phyloP scores from a whole-genome alignment of 2,888 invertebrate species.

The Sesia apiformis region DNA sequence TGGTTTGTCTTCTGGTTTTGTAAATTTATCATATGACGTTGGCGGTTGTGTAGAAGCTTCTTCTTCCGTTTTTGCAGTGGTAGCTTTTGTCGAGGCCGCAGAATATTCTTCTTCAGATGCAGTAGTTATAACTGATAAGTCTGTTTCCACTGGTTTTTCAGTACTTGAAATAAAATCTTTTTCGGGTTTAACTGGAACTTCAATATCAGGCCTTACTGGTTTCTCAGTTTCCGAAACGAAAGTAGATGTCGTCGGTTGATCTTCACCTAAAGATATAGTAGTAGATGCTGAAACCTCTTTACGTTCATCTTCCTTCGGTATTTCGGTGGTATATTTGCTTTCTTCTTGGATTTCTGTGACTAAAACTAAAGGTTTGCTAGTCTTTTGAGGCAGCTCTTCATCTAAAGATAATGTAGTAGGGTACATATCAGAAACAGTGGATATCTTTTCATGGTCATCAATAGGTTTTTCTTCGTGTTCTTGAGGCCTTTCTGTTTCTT shows the following conservation, averaged over 20 bases:
- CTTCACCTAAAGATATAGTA: not conserved
- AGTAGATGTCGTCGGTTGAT: not conserved
- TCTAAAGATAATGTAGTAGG: slow-evolving; percentile 12
- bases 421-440: not conserved
- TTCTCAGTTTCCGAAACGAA: not conserved
- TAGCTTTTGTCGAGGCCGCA: slow-evolving; percentile 11
- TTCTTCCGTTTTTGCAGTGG: slow-evolving; percentile 12
- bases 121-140: too few species aligned
- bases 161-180: slow-evolving; percentile 2
- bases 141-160: slow-evolving; percentile 5
- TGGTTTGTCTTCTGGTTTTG: slow-evolving; percentile 34
- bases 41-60: slow-evolving; percentile 5
- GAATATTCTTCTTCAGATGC: slow-evolving; percentile 14
- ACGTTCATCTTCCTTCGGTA: slow-evolving; percentile 1
- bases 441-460: not conserved
- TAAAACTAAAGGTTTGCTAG: not conserved
- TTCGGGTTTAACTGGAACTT: not conserved
- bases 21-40: slow-evolving; percentile 1
- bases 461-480: slow-evolving; percentile 10
- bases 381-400: slow-evolving; percentile 6
- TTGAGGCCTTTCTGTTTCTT: slow-evolving; percentile 17
- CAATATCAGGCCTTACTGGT: slow-evolving; percentile 1
- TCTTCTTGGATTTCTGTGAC: not conserved
- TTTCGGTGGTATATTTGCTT: not conserved
- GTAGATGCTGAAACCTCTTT: not conserved